Conservation (phyloP, 2,888 invertebrate species). For the Polyommatus iphigenia region DNA sequence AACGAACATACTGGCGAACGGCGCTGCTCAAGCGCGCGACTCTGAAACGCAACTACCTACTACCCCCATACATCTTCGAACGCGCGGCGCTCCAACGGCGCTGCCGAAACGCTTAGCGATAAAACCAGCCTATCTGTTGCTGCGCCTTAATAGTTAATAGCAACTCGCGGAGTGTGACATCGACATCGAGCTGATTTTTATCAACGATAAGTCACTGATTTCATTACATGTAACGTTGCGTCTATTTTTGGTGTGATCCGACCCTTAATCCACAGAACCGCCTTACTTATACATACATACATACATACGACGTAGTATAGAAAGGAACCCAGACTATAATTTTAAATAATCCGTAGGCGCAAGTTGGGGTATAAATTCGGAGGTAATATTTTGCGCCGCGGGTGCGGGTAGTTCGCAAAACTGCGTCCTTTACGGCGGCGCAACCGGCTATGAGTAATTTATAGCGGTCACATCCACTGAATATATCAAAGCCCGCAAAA, state of each 20-base stretch:
- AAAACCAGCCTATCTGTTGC: too few relatives aligned
- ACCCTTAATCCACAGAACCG: background rate
- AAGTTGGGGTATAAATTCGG: background rate
- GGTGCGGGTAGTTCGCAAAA: conserved; percentile 10
- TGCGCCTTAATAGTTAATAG: too few relatives aligned
- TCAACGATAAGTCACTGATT: too few relatives aligned
- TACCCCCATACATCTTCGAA: too few relatives aligned
- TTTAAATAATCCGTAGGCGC: conserved; percentile 9
- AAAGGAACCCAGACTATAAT: background rate
- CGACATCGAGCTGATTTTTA: too few relatives aligned
- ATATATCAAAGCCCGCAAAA: conserved; percentile 21
- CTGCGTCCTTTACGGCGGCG: conserved; percentile 20
- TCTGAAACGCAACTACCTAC: too few relatives aligned
- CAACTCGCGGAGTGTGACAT: too few relatives aligned
- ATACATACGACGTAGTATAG: background rate
- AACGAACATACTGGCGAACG: too few relatives aligned
- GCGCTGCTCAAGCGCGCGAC: too few relatives aligned
- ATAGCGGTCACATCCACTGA: conserved; percentile 27
- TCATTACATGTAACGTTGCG: background rate
- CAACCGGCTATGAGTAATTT: conserved; percentile 29
- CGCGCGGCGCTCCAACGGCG: too few relatives aligned
- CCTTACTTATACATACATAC: background rate
- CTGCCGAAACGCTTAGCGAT: too few relatives aligned
- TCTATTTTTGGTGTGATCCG: background rate
- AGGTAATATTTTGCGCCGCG: conserved; percentile 24